phyloP scores from a whole-genome alignment of 2,888 invertebrate genomes.

The Carterocephalus palaemon region DNA sequence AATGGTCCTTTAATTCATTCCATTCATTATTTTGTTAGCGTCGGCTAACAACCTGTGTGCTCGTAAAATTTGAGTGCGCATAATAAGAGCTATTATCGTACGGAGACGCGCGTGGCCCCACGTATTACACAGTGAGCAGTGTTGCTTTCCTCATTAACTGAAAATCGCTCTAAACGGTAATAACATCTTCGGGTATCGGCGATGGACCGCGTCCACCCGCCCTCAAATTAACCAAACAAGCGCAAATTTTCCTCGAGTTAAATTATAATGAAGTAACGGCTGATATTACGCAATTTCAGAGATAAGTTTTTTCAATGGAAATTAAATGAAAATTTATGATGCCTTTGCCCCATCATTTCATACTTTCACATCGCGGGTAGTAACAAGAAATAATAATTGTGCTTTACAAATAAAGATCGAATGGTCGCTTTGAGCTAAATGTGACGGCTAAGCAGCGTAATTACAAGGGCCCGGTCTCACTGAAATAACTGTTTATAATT shows the following conservation, averaged over 20 bases:
- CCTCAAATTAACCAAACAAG: conserved; percentile 62
- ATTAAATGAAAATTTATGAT: conserved; percentile 37
- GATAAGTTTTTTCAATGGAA: conserved; percentile 55
- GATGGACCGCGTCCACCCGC: conserved; percentile 46
- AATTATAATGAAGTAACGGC: conserved; percentile 64
- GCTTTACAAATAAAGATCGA: conserved; percentile 44
- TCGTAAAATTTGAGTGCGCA: conserved; percentile 77
- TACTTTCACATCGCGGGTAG: conserved; percentile 15
- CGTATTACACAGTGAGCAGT: conserved; percentile 50
- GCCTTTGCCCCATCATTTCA: conserved; percentile 11
- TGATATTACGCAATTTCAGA: conserved; percentile 56
- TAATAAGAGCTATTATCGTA: conserved; percentile 71
- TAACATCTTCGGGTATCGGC: conserved; percentile 47
- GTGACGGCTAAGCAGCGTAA: conserved; percentile 67
- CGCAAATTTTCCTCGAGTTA: conserved; percentile 60
- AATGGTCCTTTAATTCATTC: conserved; percentile 47
- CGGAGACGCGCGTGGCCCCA: conserved; percentile 55
- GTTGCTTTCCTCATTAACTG: conserved; percentile 68
- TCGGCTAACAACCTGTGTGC: conserved; percentile 66
- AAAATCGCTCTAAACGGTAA: conserved; percentile 73
- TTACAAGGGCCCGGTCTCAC: conserved; percentile 60
- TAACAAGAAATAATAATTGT: conserved; percentile 23
- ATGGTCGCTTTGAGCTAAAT: conserved; percentile 58
- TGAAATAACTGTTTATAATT: conserved; percentile 74
- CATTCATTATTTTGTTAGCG: conserved; percentile 66